A percentile compares a stretch with the other conserved stretches of the same genome.
phyloP scores from a whole-genome alignment of 2,113 vertebrate species.

The Felis catus region DNA sequence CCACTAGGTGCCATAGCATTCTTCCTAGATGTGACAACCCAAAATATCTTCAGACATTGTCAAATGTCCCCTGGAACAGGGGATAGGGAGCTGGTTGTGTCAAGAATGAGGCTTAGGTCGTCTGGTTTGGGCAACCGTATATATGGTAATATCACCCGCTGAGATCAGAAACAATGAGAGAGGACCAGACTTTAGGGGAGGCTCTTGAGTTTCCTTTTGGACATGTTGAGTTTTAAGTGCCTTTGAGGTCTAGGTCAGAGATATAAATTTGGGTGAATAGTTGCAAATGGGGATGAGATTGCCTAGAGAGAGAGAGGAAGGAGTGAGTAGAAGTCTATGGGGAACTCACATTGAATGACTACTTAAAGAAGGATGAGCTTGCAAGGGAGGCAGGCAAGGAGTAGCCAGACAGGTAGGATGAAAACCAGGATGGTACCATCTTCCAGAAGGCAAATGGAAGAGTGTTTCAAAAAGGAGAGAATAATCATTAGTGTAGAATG shows the following conservation, averaged over 20 bases:
- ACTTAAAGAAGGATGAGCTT: neutral
- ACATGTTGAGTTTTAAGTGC: neutral
- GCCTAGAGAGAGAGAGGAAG: neutral
- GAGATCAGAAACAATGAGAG: neutral
- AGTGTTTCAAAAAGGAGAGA: neutral
- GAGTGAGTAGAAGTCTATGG: neutral
- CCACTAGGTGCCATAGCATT: neutral
- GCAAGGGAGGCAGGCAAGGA: neutral
- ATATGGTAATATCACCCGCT: neutral
- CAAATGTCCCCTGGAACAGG: neutral
- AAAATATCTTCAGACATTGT: neutral
- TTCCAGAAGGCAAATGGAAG: neutral
- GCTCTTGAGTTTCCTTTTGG: conserved; percentile 34
- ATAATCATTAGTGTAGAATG: neutral
- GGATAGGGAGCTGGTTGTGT: neutral
- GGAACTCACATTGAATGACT: neutral
- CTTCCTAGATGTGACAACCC: neutral
- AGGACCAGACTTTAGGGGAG: neutral
- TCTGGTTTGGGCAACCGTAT: neutral
- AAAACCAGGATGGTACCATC: neutral
- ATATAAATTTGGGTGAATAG: neutral
- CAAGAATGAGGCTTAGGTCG: neutral
- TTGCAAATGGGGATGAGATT: neutral
- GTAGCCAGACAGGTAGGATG: neutral
- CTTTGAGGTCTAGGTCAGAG: neutral